phyloP scores from a whole-genome alignment of 2,888 invertebrate species.

The Bembecia ichneumoniformis region DNA sequence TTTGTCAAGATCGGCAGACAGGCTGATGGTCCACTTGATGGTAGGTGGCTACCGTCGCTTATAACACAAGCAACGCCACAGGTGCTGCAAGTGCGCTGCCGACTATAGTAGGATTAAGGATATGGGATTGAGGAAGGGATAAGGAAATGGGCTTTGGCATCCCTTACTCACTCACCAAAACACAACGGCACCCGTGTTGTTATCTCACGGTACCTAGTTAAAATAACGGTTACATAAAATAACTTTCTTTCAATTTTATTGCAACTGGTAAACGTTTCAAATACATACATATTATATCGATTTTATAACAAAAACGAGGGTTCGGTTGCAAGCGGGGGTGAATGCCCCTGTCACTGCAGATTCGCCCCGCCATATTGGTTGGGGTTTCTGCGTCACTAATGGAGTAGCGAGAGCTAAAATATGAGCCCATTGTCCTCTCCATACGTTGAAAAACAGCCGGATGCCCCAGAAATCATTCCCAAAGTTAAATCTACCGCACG shows the following conservation, averaged over 20 bases:
- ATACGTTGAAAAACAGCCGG: slow-evolving; percentile 49
- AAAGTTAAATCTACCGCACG: slow-evolving; percentile 26
- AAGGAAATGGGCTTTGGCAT: no score
- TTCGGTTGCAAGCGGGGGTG: slow-evolving; percentile 61
- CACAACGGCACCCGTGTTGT: no score
- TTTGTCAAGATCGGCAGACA: no score
- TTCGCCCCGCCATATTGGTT: slow-evolving; percentile 59
- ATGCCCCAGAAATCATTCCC: slow-evolving; percentile 34
- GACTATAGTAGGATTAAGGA: no score
- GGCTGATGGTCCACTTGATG: no score
- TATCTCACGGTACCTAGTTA: no score
- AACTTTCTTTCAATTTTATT: slow-evolving; percentile 20
- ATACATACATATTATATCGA: slow-evolving; percentile 44
- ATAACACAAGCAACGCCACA: no score
- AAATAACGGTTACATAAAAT: no score
- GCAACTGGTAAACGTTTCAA: slow-evolving; percentile 38
- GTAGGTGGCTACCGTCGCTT: no score
- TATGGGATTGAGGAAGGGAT: no score
- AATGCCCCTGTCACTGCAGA: slow-evolving; percentile 68
- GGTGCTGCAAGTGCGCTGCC: no score
- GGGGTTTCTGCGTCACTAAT: slow-evolving; percentile 63
- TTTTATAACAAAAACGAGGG: slow-evolving; percentile 71
- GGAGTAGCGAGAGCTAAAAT: slow-evolving; percentile 62
- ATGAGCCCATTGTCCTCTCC: slow-evolving; percentile 53
- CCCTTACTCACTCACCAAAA: no score